Evolutionary conservation across 2,113 vertebrate species (phyloP).

Genomic region (Campylomormyrus numenius): DNA sequence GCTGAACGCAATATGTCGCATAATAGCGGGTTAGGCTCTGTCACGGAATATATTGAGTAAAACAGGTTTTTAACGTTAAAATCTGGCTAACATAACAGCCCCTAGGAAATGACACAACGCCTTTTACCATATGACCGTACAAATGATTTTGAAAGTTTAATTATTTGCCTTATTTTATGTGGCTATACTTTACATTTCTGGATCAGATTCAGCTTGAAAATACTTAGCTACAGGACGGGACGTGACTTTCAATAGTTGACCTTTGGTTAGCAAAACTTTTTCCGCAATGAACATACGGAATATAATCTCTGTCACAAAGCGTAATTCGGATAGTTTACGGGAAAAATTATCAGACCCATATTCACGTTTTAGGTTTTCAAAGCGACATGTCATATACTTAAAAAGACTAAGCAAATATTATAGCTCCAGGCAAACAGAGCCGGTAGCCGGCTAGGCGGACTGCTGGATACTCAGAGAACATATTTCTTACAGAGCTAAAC

Average conservation of each 20-base stretch:
- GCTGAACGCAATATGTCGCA: neutral
- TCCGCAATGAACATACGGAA: neutral
- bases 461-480: neutral
- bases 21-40: neutral
- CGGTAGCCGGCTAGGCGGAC: neutral
- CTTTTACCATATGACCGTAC: neutral
- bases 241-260: neutral
- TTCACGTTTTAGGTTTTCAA: neutral
- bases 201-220: neutral
- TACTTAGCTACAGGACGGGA: neutral
- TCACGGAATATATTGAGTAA: neutral
- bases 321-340: neutral
- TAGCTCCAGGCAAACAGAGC: neutral
- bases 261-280: neutral
- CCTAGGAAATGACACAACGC: neutral
- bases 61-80: neutral
- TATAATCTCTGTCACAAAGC: neutral
- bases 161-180: neutral
- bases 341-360: neutral
- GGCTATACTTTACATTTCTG: neutral
- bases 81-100: neutral
- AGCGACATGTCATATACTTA: neutral
- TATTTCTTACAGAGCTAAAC: neutral
- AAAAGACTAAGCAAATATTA: too few relatives aligned
- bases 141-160: neutral